A percentile compares a stretch with the other conserved stretches of the same genome.
phyloP scores from a whole-genome alignment of 2,113 vertebrate species.

The Chascanopsetta lugubris region DNA sequence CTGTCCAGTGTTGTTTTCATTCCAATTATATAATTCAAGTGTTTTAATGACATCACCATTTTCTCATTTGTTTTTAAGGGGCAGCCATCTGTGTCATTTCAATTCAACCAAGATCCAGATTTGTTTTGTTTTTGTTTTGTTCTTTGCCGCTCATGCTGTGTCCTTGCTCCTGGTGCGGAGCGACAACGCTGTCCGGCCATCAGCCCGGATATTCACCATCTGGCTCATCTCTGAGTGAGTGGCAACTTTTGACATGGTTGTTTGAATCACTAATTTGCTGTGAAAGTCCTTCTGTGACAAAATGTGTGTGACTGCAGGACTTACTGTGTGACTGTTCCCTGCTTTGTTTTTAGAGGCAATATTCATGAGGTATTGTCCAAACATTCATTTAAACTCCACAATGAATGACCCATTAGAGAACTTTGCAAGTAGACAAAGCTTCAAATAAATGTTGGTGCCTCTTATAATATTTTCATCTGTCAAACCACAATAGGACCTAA shows the following conservation, averaged over 20 bases:
- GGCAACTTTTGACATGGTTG: slow-evolving; percentile 61
- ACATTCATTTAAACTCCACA: slow-evolving; percentile 13
- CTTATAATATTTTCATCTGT: too few relatives aligned
- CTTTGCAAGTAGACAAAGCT: slow-evolving; percentile 16
- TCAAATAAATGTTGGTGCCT: background rate
- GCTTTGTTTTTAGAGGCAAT: slow-evolving; percentile 6
- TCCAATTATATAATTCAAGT: slow-evolving; percentile 54
- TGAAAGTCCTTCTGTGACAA: slow-evolving; percentile 48
- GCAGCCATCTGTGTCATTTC: slow-evolving; percentile 22
- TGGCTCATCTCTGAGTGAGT: slow-evolving; percentile 65
- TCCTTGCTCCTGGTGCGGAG: slow-evolving; percentile 38
- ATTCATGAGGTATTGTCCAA: background rate
- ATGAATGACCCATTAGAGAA: slow-evolving; percentile 7
- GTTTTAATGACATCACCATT: slow-evolving; percentile 41
- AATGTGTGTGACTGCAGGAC: slow-evolving; percentile 6
- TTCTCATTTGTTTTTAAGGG: slow-evolving; percentile 39
- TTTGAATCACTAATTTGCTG: slow-evolving; percentile 64
- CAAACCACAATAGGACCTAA: background rate
- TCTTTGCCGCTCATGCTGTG: slow-evolving; percentile 17
- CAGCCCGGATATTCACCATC: slow-evolving; percentile 60
- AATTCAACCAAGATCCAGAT: slow-evolving; percentile 13
- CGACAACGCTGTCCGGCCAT: slow-evolving; percentile 38
- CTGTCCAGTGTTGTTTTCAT: slow-evolving; percentile 20
- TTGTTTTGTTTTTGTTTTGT: slow-evolving; percentile 24
- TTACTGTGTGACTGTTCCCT: slow-evolving; percentile 5